phyloP scores from a whole-genome alignment of 30 jellyfish, hydroid and myxozoan species.

The Turritopsis dohrnii region DNA sequence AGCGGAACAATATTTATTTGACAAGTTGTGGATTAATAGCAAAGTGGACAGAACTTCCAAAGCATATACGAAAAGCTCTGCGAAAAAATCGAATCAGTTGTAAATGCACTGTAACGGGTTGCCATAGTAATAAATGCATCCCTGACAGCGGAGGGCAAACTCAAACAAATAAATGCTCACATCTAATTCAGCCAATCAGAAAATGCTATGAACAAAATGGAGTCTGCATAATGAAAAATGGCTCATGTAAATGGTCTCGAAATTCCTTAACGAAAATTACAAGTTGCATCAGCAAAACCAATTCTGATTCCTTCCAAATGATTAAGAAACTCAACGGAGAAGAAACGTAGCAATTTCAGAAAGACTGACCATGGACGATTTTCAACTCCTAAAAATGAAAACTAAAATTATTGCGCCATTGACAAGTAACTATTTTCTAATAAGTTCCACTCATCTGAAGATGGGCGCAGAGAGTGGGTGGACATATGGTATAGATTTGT shows the following conservation, averaged over 20 bases:
- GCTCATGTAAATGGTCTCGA: conserved; percentile 66
- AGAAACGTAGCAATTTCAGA: background rate
- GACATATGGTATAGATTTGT: too few species aligned
- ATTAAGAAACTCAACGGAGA: background rate
- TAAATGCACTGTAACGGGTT: conserved; percentile 76
- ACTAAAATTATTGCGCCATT: too few species aligned
- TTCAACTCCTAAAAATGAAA: background rate
- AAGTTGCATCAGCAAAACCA: conserved; percentile 27
- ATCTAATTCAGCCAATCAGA: conserved; percentile 29
- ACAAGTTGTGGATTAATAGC: conserved; percentile 79
- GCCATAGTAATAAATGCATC: conserved; percentile 60
- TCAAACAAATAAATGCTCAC: conserved; percentile 37
- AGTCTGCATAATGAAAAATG: conserved; percentile 46
- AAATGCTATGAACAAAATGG: conserved; percentile 56
- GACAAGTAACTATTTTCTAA: too few species aligned
- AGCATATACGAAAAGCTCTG: conserved; percentile 49
- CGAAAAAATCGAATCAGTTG: conserved; percentile 69
- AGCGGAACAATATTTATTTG: conserved; percentile 64
- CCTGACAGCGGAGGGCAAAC: conserved; percentile 16
- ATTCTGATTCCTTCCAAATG: background rate
- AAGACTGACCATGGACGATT: background rate
- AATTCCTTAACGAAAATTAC: conserved; percentile 38
- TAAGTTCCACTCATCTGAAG: too few species aligned
- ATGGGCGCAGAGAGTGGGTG: too few species aligned
- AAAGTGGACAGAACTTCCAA: conserved; percentile 60